Conservation (phyloP, 1,140 invertebrate genomes). For the Penaeus indicus region DNA sequence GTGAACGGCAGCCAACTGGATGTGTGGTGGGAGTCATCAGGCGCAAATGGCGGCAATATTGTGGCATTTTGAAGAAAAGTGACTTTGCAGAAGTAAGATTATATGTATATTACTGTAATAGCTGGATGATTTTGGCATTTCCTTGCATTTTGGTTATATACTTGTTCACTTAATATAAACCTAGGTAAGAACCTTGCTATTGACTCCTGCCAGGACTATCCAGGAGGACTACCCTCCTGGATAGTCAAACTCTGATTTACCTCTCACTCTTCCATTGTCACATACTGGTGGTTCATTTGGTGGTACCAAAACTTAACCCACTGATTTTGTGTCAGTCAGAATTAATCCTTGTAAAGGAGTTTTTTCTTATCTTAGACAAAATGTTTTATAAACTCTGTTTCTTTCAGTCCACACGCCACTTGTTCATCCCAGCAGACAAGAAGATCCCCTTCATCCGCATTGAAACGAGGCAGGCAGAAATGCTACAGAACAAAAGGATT, state of each 20-base stretch:
- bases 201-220: too few species aligned
- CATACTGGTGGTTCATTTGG: too few species aligned
- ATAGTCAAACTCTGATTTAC: too few species aligned
- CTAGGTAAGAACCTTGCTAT: too few species aligned
- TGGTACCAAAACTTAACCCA: too few species aligned
- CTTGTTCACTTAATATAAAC: too few species aligned
- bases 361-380: constrained; percentile 30
- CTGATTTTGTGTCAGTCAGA: too few species aligned
- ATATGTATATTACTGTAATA: background rate
- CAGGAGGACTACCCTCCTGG: too few species aligned
- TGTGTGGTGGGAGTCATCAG: constrained; percentile 94
- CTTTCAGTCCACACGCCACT: constrained; percentile 79
- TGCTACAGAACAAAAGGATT: constrained; percentile 85
- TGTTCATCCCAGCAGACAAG: constrained; percentile 91
- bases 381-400: constrained; percentile 61
- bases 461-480: constrained; percentile 89
- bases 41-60: constrained; percentile 96
- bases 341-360: too few species aligned
- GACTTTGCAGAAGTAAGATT: constrained; percentile 79
- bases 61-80: constrained; percentile 91
- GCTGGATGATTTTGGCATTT: background rate
- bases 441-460: constrained; percentile 92
- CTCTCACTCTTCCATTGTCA: too few species aligned
- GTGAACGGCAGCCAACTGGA: constrained; percentile 82
- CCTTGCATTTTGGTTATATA: too few species aligned